Conservation (phyloP, 2,888 invertebrate species). For the Dryococelus australis region DNA sequence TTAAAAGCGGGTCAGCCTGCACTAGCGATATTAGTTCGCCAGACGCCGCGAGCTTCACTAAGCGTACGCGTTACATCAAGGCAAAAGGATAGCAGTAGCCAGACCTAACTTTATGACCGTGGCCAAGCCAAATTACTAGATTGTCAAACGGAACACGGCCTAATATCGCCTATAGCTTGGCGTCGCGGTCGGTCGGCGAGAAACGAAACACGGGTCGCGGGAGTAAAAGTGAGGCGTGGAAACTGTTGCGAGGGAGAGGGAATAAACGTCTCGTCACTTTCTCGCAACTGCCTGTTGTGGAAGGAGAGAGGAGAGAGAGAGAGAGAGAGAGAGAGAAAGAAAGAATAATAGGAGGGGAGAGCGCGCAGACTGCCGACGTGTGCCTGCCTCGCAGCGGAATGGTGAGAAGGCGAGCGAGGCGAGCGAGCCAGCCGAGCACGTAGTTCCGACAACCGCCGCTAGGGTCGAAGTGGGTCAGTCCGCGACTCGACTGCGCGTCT, state of each 20-base stretch:
- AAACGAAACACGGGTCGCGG: not conserved
- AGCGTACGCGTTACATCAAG: too few relatives aligned
- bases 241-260: not conserved
- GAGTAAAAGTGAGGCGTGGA: not conserved
- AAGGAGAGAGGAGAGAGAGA: too few relatives aligned
- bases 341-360: too few relatives aligned
- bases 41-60: too few relatives aligned
- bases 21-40: too few relatives aligned
- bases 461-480: slow-evolving; percentile 16
- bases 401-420: not conserved
- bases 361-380: not conserved
- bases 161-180: not conserved
- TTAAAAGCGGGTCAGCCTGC: too few relatives aligned
- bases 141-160: too few relatives aligned
- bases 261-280: not conserved
- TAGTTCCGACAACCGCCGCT: slow-evolving; percentile 10
- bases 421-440: not conserved
- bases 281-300: not conserved
- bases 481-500: not conserved
- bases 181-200: not conserved
- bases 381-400: not conserved
- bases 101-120: too few relatives aligned
- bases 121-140: too few relatives aligned
- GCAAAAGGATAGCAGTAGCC: too few relatives aligned
- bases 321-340: too few relatives aligned